Percentiles rank a stretch among this genome's conserved stretches.
phyloP scores from a whole-genome alignment of 2,113 vertebrate species.

The Etheostoma spectabile region DNA sequence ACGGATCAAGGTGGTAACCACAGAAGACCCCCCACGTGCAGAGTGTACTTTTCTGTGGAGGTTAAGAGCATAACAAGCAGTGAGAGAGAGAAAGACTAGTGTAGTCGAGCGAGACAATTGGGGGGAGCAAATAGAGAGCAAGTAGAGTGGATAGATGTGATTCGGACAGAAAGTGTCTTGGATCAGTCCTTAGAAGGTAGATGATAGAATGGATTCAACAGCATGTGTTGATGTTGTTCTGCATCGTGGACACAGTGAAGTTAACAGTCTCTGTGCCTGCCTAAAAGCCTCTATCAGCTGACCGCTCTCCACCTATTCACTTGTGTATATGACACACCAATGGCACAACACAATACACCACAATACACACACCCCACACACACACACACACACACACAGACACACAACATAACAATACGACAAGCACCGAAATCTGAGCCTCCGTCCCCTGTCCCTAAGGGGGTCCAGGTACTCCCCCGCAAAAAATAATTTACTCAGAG shows the following conservation, averaged over 20 bases:
- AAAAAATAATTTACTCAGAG: neutral
- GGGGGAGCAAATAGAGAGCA: neutral
- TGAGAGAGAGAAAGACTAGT: neutral
- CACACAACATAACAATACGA: neutral
- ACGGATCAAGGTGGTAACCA: constrained; percentile 8
- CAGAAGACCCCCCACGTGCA: neutral
- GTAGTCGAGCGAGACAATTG: too few species aligned
- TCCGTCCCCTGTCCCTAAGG: neutral
- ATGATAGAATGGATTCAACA: constrained; percentile 49
- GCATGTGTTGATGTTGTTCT: constrained; percentile 34
- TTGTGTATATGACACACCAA: neutral
- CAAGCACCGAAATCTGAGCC: neutral
- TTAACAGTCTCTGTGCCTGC: constrained; percentile 35
- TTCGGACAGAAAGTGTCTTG: constrained; percentile 3
- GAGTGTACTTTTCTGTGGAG: constrained; percentile 18
- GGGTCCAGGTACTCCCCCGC: neutral
- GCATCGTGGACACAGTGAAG: constrained; percentile 30
- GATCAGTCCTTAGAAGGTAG: constrained; percentile 37
- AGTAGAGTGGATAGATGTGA: neutral
- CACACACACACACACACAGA: neutral
- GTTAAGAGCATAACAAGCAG: neutral
- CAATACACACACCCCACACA: neutral
- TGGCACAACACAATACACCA: neutral
- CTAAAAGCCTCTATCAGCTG: constrained; percentile 22
- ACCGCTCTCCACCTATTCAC: constrained; percentile 13